Conservation (phyloP, 2,888 invertebrate genomes). For the Drosophila limbata region DNA sequence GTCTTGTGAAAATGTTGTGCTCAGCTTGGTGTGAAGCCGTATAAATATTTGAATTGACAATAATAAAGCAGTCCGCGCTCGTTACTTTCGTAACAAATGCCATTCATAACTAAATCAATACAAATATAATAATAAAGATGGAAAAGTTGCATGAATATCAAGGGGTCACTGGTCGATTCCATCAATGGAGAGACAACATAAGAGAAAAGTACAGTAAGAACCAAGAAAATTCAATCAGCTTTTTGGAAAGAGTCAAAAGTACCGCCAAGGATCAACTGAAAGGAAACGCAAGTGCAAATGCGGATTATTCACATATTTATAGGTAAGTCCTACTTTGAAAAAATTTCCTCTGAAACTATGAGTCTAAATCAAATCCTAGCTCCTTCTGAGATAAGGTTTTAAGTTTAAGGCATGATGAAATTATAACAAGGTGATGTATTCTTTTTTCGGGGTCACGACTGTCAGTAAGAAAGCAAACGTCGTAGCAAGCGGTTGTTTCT, state of each 20-base stretch:
- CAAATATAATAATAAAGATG: conserved; percentile 80
- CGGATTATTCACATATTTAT: conserved; percentile 89
- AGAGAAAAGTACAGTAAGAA: conserved; percentile 88
- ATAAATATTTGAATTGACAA: conserved; percentile 29
- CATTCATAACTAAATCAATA: conserved; percentile 11
- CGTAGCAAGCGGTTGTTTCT: too few species aligned
- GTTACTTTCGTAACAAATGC: conserved; percentile 7
- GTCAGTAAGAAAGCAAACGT: too few species aligned
- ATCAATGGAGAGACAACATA: conserved; percentile 88
- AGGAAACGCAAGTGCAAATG: conserved; percentile 84
- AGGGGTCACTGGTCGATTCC: conserved; percentile 90
- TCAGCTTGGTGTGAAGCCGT: conserved; percentile 39
- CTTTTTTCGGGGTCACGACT: too few species aligned
- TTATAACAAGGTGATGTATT: too few species aligned
- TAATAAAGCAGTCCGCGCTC: conserved; percentile 6
- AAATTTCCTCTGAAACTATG: too few species aligned
- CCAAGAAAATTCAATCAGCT: conserved; percentile 87
- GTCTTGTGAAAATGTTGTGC: conserved; percentile 17
- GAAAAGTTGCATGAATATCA: conserved; percentile 93
- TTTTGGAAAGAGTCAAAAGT: conserved; percentile 86
- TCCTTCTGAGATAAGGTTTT: too few species aligned
- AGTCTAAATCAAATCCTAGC: too few species aligned
- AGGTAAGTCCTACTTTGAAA: conserved; percentile 87
- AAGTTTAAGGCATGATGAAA: too few species aligned
- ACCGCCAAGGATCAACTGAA: conserved; percentile 79